Evolutionary conservation across 2,797 vertebrate genomes (phyloP).

Genomic region (Dendrocincla tyrannina): DNA sequence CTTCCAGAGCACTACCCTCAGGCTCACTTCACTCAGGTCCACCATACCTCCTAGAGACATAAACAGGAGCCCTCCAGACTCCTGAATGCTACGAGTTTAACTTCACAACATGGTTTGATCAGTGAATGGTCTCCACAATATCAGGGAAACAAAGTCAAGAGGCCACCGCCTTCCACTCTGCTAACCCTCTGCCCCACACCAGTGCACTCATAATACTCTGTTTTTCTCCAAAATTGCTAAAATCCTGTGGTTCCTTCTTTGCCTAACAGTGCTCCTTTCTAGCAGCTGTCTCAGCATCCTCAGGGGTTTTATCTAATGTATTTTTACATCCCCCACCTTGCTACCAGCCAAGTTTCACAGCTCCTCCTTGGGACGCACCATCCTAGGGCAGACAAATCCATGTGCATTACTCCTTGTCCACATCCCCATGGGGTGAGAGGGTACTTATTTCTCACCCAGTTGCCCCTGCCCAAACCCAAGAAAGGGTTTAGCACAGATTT

Average conservation of each 20-base stretch:
- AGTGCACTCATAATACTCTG: not conserved
- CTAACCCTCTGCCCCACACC: not conserved
- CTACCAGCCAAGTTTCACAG: not conserved
- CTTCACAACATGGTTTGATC: not conserved
- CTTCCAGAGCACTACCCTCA: not conserved
- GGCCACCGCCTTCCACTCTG: not conserved
- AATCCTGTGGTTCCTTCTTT: not conserved
- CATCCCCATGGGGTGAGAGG: accelerated
- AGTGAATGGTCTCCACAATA: not conserved
- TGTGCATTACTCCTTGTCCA: accelerated
- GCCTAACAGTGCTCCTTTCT: not conserved
- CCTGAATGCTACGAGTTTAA: not conserved
- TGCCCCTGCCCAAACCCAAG: not conserved
- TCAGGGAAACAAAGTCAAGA: not conserved
- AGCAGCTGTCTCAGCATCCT: not conserved
- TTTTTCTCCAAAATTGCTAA: not conserved
- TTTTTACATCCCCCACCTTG: not conserved
- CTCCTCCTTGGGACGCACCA: not conserved
- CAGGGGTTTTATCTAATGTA: not conserved
- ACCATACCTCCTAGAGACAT: accelerated
- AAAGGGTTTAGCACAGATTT: not conserved
- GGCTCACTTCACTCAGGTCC: not conserved
- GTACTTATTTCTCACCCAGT: not conserved
- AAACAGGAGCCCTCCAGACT: not conserved
- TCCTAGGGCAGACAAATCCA: not conserved